phyloP scores from a whole-genome alignment of 2,888 invertebrate genomes.

The Xylota sylvarum region DNA sequence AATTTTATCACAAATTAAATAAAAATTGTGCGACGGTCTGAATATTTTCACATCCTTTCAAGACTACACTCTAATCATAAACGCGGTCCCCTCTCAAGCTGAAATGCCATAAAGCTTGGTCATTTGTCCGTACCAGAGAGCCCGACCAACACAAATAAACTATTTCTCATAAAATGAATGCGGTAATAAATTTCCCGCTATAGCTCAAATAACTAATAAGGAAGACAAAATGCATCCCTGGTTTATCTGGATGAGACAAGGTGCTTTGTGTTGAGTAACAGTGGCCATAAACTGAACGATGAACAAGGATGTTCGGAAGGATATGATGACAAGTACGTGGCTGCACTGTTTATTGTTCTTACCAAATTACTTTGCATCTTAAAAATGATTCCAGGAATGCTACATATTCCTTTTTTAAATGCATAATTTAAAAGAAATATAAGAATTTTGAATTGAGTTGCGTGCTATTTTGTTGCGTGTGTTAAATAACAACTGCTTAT shows the following conservation, averaged over 20 bases:
- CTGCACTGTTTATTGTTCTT: constrained; percentile 15
- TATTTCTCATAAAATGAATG: constrained; percentile 53
- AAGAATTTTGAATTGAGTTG: background rate
- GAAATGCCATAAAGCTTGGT: constrained; percentile 32
- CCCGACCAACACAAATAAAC: constrained; percentile 33
- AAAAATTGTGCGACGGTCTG: constrained; percentile 46
- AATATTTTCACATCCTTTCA: constrained; percentile 39
- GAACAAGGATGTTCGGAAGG: constrained; percentile 30
- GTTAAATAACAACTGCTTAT: background rate
- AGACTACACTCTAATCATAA: constrained; percentile 32
- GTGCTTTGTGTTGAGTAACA: constrained; percentile 49
- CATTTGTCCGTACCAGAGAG: constrained; percentile 36
- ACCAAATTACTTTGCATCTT: constrained; percentile 3
- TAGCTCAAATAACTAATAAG: constrained; percentile 49
- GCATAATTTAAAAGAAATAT: background rate
- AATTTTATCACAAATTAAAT: constrained; percentile 46
- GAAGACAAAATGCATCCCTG: constrained; percentile 47
- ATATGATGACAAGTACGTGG: constrained; percentile 40
- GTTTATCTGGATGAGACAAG: constrained; percentile 42
- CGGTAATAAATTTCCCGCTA: constrained; percentile 42
- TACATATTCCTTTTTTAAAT: background rate
- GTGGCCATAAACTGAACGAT: constrained; percentile 32
- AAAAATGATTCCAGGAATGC: constrained; percentile 2
- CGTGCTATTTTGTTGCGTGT: background rate
- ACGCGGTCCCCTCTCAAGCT: constrained; percentile 9